Percentiles rank a stretch among this genome's conserved stretches.
phyloP scores from a whole-genome alignment of 2,888 invertebrate species.

The Macrosoma leucophasiata region DNA sequence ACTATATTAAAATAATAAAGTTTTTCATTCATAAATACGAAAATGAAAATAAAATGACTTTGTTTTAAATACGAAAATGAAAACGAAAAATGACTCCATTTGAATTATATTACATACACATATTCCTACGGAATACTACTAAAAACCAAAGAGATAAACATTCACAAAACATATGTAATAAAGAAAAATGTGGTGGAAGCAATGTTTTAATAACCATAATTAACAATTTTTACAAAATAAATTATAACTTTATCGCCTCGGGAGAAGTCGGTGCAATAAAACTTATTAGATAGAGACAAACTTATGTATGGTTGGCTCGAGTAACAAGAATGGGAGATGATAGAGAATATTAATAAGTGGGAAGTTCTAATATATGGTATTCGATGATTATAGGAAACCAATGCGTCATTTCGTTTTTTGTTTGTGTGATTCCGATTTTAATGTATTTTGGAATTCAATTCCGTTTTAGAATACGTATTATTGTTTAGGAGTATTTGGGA shows the following conservation, averaged over 20 bases:
- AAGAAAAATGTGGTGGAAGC: conserved; percentile 47
- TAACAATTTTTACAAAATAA: conserved; percentile 60
- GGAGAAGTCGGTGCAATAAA: conserved; percentile 48
- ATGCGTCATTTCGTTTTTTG: conserved; percentile 44
- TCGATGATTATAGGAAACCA: conserved; percentile 55
- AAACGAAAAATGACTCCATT: too few species aligned
- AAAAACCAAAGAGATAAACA: too few species aligned
- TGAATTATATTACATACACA: too few species aligned
- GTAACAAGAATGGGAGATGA: conserved; percentile 27
- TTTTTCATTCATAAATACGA: too few species aligned
- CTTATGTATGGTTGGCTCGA: conserved; percentile 3
- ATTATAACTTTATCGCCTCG: conserved; percentile 61
- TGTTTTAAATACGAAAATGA: too few species aligned
- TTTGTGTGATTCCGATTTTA: conserved; percentile 19
- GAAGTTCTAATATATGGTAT: conserved; percentile 38
- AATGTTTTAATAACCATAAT: conserved; percentile 61
- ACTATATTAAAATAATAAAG: too few species aligned
- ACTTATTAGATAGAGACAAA: conserved; percentile 27
- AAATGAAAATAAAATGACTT: too few species aligned
- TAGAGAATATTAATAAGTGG: conserved; percentile 31
- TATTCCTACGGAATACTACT: too few species aligned
- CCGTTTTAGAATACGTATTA: too few species aligned
- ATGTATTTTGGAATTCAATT: too few species aligned
- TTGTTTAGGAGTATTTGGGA: too few species aligned
- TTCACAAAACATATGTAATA: conserved; percentile 51